Evolutionary conservation across 2,797 vertebrate species (phyloP), one percentile per base, ranked within the genome.

Genomic region (Lindbergichthys nudifrons): DNA sequence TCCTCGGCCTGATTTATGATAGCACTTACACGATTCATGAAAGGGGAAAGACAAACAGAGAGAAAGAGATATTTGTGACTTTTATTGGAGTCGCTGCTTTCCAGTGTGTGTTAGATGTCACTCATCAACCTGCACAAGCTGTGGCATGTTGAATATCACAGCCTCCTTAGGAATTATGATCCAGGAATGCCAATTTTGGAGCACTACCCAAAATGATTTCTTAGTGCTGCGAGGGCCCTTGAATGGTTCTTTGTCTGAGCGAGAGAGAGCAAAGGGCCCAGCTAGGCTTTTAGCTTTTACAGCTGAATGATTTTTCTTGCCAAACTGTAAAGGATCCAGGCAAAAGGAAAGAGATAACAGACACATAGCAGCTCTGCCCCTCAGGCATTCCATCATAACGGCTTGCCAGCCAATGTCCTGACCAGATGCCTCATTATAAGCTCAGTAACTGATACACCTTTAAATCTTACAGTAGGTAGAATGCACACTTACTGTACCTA

Each of bases 141-240:
- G 62, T 88, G 91, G 87, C 95, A 91, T 81, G 94, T 90, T 72
- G 69, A 73, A 82, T 81, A 88, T 91, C 88, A 77, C 69, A 47
- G 75, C 73, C 88, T 87, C 84, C 86, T 73, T 86, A 81, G 88
- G 85, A 94, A 87, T 92, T 92, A 90, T 85, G 80, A 81, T 73
- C 62, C 86, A 88, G 89, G 92, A 92, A 94, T 94, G 92, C 72
- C 89, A 92, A 80, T 88, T 92, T 86, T 81, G 68, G 71, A 91
- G 86, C 73, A 57, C 85, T 81, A 88, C 82, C 82, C 84, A 64
- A 92, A 93, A 95, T 93, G 30, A 93, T 93, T 93, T 91, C 56
- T n/a, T 71, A 80, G 70, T 66, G 77, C 82, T 85, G 82, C 65
- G 5, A 89, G 79, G 82, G 85, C 67, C 65, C 75, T 86, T 93